Evolutionary conservation across 2,113 vertebrate species (phyloP).

Genomic region (Thymallus thymallus): DNA sequence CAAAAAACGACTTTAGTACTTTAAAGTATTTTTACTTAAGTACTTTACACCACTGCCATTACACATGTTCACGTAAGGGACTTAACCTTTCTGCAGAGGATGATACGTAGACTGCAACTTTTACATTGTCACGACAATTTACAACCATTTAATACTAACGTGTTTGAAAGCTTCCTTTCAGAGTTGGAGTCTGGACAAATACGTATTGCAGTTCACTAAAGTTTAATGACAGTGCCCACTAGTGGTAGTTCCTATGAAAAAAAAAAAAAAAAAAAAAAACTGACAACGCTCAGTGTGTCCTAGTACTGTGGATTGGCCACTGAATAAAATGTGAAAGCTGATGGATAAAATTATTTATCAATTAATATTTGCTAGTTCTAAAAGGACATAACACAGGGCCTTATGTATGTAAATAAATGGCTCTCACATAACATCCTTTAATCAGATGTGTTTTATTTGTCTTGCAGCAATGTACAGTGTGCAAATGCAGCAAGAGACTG

Average conservation of each 20-base stretch:
- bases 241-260: slow-evolving; percentile 30
- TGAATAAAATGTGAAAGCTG: not conserved
- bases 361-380: too few species aligned
- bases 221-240: slow-evolving; percentile 58
- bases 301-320: not conserved
- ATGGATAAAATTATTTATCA: not conserved
- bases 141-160: too few species aligned
- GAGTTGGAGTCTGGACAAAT: too few species aligned
- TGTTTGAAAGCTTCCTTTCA: too few species aligned
- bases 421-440: not conserved
- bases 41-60: too few species aligned
- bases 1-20: too few species aligned
- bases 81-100: too few species aligned
- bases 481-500: slow-evolving; percentile 5
- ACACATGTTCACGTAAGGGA: too few species aligned
- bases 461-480: slow-evolving; percentile 39
- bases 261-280: not conserved
- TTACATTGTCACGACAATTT: too few species aligned
- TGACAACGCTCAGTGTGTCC: not conserved
- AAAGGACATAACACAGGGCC: not conserved
- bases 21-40: too few species aligned
- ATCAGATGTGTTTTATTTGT: slow-evolving; percentile 7
- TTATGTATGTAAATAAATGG: not conserved
- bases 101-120: too few species aligned
- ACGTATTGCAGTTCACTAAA: slow-evolving; percentile 1